phyloP scores from a whole-genome alignment of 2,113 vertebrate genomes.

The Oriolus oriolus region DNA sequence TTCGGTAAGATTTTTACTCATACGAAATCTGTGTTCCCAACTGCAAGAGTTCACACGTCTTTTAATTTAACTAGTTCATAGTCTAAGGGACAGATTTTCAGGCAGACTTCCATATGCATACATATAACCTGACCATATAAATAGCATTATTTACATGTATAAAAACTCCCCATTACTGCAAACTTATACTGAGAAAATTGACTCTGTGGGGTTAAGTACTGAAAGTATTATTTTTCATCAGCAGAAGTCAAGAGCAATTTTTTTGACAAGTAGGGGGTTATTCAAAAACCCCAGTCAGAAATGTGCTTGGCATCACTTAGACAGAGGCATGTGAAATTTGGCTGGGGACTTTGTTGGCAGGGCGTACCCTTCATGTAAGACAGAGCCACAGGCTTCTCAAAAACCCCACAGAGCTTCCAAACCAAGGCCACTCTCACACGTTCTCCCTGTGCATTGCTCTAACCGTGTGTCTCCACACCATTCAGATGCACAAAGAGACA shows the following conservation, averaged over 20 bases:
- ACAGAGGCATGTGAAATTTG: not conserved
- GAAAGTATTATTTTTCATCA: not conserved
- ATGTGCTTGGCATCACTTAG: not conserved
- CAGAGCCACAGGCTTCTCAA: not conserved
- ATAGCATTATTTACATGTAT: not conserved
- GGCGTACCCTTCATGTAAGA: not conserved
- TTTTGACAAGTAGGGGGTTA: not conserved
- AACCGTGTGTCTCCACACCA: not conserved
- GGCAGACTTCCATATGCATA: not conserved
- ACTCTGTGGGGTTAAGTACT: not conserved
- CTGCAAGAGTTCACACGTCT: not conserved
- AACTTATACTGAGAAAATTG: not conserved
- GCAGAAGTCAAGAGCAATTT: not conserved
- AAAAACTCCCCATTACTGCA: not conserved
- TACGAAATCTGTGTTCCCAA: not conserved
- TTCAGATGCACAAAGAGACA: not conserved
- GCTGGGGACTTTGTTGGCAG: not conserved
- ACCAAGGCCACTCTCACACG: not conserved
- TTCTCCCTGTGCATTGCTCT: not conserved
- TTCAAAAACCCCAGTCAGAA: not conserved
- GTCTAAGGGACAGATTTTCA: not conserved
- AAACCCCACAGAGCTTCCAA: not conserved
- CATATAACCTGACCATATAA: not conserved
- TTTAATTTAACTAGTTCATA: not conserved
- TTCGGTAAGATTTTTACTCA: not conserved